Evolutionary conservation across 1,140 invertebrate species (phyloP).

Genomic region (Papilio dardanus): DNA sequence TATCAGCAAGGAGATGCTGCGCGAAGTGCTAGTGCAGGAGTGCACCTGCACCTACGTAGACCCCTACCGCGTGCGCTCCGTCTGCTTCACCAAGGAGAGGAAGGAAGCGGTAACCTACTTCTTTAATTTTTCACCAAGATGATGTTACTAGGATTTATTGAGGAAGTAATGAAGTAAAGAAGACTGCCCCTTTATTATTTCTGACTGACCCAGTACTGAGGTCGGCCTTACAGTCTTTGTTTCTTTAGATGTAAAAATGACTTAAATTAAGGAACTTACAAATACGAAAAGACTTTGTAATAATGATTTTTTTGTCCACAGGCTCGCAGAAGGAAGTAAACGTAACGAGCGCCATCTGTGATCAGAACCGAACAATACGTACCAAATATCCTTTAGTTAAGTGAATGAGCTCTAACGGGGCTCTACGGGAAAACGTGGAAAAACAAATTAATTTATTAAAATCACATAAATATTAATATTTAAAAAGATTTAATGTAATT

Average conservation of each 20-base stretch:
- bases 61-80: slow-evolving; percentile 61
- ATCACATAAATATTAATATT: background rate
- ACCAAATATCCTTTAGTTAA: slow-evolving; percentile 48
- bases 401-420: slow-evolving; percentile 39
- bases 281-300: too few species aligned
- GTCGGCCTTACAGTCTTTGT: too few species aligned
- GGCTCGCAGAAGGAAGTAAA: slow-evolving; percentile 60
- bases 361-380: slow-evolving; percentile 36
- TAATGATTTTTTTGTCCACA: slow-evolving; percentile 42
- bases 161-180: too few species aligned
- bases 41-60: slow-evolving; percentile 80
- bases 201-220: too few species aligned
- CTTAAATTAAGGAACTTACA: too few species aligned
- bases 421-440: background rate
- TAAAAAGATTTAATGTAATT: background rate
- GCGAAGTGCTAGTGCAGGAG: slow-evolving; percentile 75
- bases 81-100: slow-evolving; percentile 64
- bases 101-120: slow-evolving; percentile 58
- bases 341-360: slow-evolving; percentile 38
- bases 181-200: too few species aligned
- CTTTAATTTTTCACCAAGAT: background rate
- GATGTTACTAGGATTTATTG: too few species aligned
- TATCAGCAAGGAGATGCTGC: slow-evolving; percentile 76
- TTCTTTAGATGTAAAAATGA: too few species aligned
- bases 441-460: background rate